A percentile compares a stretch with the other conserved stretches of the same genome.
phyloP scores from a whole-genome alignment of 2,797 vertebrate species.

The Scomberomorus guttatus region DNA sequence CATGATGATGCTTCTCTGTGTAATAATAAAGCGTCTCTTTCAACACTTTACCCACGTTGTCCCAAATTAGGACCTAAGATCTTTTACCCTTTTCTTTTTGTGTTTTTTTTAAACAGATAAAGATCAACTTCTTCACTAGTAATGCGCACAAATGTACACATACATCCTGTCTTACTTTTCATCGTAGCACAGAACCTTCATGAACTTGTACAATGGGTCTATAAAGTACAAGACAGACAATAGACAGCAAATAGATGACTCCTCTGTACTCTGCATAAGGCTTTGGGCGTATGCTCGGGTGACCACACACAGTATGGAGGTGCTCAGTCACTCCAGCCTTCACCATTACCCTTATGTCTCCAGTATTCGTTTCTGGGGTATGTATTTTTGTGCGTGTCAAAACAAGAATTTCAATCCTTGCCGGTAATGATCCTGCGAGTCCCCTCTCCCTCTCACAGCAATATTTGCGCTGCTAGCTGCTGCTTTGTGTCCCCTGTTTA shows the following conservation, averaged over 20 bases:
- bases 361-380: constrained; percentile 43
- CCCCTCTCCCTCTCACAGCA: constrained; percentile 28
- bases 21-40: background rate
- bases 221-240: constrained; percentile 14
- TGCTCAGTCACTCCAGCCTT: constrained; percentile 56
- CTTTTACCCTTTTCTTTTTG: background rate
- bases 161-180: background rate
- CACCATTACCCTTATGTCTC: constrained; percentile 41
- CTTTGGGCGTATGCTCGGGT: constrained; percentile 65
- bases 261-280: constrained; percentile 1
- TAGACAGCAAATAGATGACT: constrained; percentile 22
- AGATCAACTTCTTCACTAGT: background rate
- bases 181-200: background rate
- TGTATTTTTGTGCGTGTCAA: constrained; percentile 72
- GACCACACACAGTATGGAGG: constrained; percentile 50
- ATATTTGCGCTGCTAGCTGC: constrained; percentile 52
- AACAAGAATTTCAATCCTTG: constrained; percentile 72
- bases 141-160: too few relatives aligned
- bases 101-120: background rate
- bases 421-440: constrained; percentile 55
- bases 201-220: constrained; percentile 3
- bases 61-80: background rate
- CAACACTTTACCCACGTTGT: background rate
- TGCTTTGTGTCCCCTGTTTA: constrained; percentile 62
- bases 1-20: background rate